Evolutionary conservation across 2,888 invertebrate genomes (phyloP), one percentile per base, ranked within the genome.

Genomic region (Amphipyra berbera): DNA sequence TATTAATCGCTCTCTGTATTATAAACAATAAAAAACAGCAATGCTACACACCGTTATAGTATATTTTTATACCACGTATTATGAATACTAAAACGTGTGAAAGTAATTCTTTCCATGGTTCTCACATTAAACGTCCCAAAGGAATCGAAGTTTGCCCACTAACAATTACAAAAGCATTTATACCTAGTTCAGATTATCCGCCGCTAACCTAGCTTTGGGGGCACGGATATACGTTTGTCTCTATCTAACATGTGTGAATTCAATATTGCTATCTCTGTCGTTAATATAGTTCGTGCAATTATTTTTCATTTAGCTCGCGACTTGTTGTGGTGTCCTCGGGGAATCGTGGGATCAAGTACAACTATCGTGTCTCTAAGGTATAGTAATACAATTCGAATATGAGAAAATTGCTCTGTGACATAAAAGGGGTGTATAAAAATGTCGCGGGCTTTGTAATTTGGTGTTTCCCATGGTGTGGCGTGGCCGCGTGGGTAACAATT

Each of bases 261-360:
- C 5, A 2, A 44, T 73, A 69, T 76, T 52, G 44, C 68, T 79
- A 66, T 79, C 68, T 76, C 77, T 67, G 60, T 70, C 48, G 41
- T 46, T 35, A 52, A 79, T 63, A 78, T 74, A 61, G 59, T 62
- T 76, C 80, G 76, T 81, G 86, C 91, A 91, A 94, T 95, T 94
- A 95, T 94, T 92, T 94, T 94, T 94, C 92, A 94, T 95, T 94
- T 93, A 94, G 89, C 88, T 61, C 64, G 62, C 69, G 67, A 88
- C 88, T 90, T 88, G 89, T 87, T 84, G 87, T 86, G 75, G 58
- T 68, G 81, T 89, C 94, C 88, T 89, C 8, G 10, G 93, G 87
- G 94, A 89, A 58, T 58, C 75, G 81, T 83, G 87, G 88, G 88
- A 89, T 90, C 91, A 91, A 93, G 90, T 90, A 89, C 78, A 78